These are phyloP conservation scores for Drosophila erecta DNA, from an alignment of 1,140 invertebrate species.

Conservation along the genomic window DNA sequence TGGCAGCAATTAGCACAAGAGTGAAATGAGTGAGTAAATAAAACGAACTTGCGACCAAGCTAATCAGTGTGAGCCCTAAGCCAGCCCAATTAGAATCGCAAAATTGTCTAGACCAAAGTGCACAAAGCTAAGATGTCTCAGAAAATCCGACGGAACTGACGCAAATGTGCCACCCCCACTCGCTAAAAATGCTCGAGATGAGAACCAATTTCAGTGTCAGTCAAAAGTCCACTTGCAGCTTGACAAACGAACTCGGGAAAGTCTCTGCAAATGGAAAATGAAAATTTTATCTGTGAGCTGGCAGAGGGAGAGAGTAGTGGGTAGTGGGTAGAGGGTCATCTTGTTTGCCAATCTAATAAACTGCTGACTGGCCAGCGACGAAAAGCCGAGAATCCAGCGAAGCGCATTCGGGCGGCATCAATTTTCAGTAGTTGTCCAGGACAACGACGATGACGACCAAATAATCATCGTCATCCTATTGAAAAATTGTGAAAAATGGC, in stretches of 20 bases:
- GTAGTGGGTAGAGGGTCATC: background rate
- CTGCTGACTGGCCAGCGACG: conserved; percentile 57
- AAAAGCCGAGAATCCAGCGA: conserved; percentile 22
- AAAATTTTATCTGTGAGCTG: background rate
- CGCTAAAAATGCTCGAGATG: conserved; percentile 21
- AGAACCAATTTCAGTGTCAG: conserved; percentile 41
- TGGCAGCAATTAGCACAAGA: conserved; percentile 58
- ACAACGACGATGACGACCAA: conserved; percentile 55
- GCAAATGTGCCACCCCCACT: conserved; percentile 7
- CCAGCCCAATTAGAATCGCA: conserved; percentile 57
- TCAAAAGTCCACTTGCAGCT: conserved; percentile 42
- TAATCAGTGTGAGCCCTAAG: conserved; percentile 24
- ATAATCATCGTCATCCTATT: conserved; percentile 58
- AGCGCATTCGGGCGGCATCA: conserved; percentile 58
- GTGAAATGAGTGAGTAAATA: conserved; percentile 17
- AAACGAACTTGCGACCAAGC: conserved; percentile 2
- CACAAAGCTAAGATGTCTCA: conserved; percentile 9
- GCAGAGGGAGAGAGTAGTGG: background rate
- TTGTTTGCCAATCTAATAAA: conserved; percentile 73
- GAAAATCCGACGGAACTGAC: background rate
- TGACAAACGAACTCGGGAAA: conserved; percentile 64
- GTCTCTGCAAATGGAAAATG: conserved; percentile 12
- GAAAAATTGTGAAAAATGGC: conserved; percentile 61
- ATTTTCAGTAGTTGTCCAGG: conserved; percentile 77
- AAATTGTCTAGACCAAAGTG: conserved; percentile 57